Evolutionary conservation across 2,797 vertebrate species (phyloP).

Genomic region (Lophius americanus): DNA sequence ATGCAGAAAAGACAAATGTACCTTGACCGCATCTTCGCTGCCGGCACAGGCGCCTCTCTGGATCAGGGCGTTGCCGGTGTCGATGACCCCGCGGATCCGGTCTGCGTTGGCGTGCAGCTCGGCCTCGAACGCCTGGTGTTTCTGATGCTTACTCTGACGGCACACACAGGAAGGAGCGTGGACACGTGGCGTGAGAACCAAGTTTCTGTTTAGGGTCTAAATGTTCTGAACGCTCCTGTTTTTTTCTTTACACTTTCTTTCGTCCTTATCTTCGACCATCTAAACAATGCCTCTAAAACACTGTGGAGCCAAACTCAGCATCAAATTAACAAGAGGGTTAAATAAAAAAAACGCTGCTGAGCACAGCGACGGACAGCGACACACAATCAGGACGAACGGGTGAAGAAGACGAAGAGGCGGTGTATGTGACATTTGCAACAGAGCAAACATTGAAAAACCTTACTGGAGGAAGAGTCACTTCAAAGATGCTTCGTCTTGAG

Average conservation of each 20-base stretch:
- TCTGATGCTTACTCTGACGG: conserved; percentile 97
- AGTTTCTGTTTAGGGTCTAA: neutral
- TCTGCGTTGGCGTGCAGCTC: conserved; percentile 98
- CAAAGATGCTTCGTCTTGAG: conserved; percentile 55
- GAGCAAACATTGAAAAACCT: conserved; percentile 35
- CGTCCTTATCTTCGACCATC: no score
- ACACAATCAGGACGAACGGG: conserved; percentile 47
- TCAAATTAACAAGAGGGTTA: no score
- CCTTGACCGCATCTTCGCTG: conserved; percentile 98
- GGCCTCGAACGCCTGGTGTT: conserved; percentile 97
- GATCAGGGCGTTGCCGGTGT: conserved; percentile 95
- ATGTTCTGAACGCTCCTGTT: conserved; percentile 1
- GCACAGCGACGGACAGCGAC: conserved; percentile 33
- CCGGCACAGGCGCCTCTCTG: conserved; percentile 95
- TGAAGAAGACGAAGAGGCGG: conserved; percentile 49
- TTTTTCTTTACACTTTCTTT: no score
- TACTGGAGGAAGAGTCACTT: conserved; percentile 46
- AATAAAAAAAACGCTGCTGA: no score
- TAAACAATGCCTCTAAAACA: no score
- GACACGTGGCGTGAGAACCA: conserved; percentile 30
- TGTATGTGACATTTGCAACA: conserved; percentile 50
- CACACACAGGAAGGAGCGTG: conserved; percentile 15
- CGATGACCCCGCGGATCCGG: conserved; percentile 94
- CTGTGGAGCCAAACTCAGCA: no score
- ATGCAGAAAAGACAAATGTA: conserved; percentile 49